A percentile compares a stretch with the other conserved stretches of the same genome.
Evolutionary conservation across 2,797 vertebrate genomes (phyloP).

Genomic region (Poeciliopsis infans): DNA sequence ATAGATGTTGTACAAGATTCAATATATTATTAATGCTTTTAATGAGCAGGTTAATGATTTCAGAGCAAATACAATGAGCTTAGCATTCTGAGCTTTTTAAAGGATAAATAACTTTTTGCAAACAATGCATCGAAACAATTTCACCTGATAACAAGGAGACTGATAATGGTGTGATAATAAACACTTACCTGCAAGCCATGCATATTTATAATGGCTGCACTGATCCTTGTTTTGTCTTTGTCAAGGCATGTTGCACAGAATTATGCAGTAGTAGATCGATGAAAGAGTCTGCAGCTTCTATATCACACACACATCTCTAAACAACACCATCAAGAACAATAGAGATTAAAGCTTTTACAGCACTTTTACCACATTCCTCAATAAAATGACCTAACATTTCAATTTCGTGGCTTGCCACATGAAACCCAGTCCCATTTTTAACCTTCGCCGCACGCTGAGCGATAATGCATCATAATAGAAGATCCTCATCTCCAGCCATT

Average conservation of each 20-base stretch:
- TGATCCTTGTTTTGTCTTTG: constrained; percentile 25
- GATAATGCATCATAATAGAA: not conserved
- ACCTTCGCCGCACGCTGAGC: not conserved
- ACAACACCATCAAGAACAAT: not conserved
- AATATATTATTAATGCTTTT: constrained; percentile 2
- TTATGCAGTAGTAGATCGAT: not conserved
- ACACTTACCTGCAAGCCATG: constrained; percentile 33
- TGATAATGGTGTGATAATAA: constrained; percentile 38
- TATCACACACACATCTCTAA: not conserved
- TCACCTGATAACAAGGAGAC: constrained; percentile 27
- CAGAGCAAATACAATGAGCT: constrained; percentile 20
- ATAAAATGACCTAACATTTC: not conserved
- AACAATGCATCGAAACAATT: constrained; percentile 16
- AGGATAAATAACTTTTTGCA: constrained; percentile 26
- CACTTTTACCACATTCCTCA: not conserved
- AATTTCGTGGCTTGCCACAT: not conserved
- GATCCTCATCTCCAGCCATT: not conserved
- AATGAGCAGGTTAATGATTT: constrained; percentile 22
- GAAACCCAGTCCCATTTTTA: not conserved
- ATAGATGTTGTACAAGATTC: not conserved
- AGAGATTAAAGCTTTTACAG: not conserved
- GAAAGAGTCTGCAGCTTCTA: not conserved
- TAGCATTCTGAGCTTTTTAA: constrained; percentile 15
- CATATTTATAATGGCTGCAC: constrained; percentile 37
- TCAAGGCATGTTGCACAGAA: not conserved